These are phyloP conservation scores for Acrocyrtus sp. DNA, from an alignment of 2,888 invertebrate species.

Conservation along the genomic window DNA sequence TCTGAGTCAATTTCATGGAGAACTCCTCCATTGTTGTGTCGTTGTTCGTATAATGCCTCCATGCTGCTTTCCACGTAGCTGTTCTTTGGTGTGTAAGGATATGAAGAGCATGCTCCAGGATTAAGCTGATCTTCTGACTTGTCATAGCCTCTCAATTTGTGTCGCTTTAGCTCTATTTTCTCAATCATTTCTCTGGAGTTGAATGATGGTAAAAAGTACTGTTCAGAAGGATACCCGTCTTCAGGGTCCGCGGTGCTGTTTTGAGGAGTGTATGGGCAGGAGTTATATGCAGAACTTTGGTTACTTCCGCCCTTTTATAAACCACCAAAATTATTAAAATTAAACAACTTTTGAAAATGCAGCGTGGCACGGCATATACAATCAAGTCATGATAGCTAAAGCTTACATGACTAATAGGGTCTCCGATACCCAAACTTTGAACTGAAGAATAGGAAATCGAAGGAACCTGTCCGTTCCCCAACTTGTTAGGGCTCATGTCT, in stretches of 20 bases:
- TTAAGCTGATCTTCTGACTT: slow-evolving; percentile 61
- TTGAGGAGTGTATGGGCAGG: slow-evolving; percentile 66
- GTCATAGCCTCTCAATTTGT: slow-evolving; percentile 65
- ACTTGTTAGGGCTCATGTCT: slow-evolving; percentile 62
- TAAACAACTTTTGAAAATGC: background rate
- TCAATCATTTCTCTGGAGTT: slow-evolving; percentile 68
- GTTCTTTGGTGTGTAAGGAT: slow-evolving; percentile 67
- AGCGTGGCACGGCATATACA: no score
- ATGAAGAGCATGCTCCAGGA: slow-evolving; percentile 62
- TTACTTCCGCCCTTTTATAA: slow-evolving; percentile 64
- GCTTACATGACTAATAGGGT: slow-evolving; percentile 62
- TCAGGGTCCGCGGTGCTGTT: slow-evolving; percentile 65
- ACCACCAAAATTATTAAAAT: no score
- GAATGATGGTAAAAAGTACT: slow-evolving; percentile 66
- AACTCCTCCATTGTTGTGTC: slow-evolving; percentile 48
- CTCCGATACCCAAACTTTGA: slow-evolving; percentile 59
- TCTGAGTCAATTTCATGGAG: slow-evolving; percentile 60
- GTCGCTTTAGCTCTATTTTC: slow-evolving; percentile 67
- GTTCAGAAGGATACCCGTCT: slow-evolving; percentile 62
- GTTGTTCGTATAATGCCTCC: slow-evolving; percentile 60
- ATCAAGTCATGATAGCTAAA: background rate
- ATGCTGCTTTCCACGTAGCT: slow-evolving; percentile 65
- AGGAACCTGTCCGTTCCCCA: slow-evolving; percentile 49
- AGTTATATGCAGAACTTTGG: slow-evolving; percentile 64
- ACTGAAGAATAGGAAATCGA: slow-evolving; percentile 60